Conservation (phyloP, 2,888 invertebrate genomes). For the Cylindroiulus punctatus region DNA sequence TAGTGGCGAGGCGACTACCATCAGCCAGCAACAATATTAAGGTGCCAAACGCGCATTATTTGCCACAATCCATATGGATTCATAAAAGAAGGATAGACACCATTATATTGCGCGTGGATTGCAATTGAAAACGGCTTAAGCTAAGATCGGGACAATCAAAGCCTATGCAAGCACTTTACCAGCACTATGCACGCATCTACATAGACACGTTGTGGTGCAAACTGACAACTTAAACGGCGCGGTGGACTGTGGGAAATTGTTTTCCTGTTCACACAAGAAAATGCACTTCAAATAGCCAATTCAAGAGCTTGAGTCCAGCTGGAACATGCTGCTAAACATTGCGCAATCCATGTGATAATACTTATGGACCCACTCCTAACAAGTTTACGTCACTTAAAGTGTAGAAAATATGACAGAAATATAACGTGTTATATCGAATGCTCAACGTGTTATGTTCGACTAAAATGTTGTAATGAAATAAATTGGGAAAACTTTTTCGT, state of each 20-base stretch:
- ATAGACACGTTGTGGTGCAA: not conserved
- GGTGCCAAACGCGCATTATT: conserved; percentile 37
- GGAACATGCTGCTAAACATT: no score
- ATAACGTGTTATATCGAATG: no score
- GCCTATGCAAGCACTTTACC: not conserved
- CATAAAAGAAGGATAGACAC: conserved; percentile 10
- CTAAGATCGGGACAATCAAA: conserved; percentile 4
- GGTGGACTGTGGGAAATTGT: not conserved
- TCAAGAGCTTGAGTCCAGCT: no score
- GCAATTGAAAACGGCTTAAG: conserved; percentile 37
- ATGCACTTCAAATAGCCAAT: not conserved
- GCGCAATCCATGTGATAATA: no score
- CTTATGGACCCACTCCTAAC: no score
- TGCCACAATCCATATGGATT: conserved; percentile 37
- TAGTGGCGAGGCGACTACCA: conserved; percentile 36
- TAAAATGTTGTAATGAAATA: no score
- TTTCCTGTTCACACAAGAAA: not conserved
- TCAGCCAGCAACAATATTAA: conserved; percentile 1
- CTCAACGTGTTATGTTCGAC: no score
- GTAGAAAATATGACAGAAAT: no score
- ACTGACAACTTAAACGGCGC: not conserved
- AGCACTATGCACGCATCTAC: not conserved
- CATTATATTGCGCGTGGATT: not conserved
- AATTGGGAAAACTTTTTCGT: no score
- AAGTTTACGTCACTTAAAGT: no score